Conservation (phyloP, 2,797 vertebrate genomes). For the Phataginus tricuspis region DNA sequence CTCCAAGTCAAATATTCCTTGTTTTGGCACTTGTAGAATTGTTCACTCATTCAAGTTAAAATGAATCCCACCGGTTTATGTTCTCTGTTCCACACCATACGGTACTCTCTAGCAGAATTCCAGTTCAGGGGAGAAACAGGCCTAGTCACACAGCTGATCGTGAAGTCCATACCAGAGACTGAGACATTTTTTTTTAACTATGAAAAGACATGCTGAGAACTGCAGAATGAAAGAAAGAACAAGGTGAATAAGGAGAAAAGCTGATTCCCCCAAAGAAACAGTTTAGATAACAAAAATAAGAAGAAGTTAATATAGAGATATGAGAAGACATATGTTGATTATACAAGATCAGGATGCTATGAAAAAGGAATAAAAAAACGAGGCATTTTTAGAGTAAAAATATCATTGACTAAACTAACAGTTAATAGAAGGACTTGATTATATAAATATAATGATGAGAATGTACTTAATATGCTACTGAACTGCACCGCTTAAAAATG, state of each 20-base stretch:
- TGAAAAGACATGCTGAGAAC: not conserved
- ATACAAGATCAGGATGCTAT: not conserved
- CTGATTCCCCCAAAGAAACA: not conserved
- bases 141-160: not conserved
- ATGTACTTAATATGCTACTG: not conserved
- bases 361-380: not conserved
- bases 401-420: not conserved
- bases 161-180: not conserved
- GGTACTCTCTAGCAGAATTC: not conserved
- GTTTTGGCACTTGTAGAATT: not conserved
- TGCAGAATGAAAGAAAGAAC: not conserved
- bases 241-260: not conserved
- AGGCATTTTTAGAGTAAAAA: not conserved
- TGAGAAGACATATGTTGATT: not conserved
- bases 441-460: not conserved
- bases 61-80: not conserved
- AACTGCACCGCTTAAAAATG: not conserved
- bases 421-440: not conserved
- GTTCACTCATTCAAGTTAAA: conserved; percentile 1
- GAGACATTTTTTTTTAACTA: not conserved
- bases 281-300: not conserved
- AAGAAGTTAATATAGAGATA: not conserved
- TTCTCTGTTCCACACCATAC: not conserved
- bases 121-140: not conserved
- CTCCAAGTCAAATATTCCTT: not conserved